phyloP scores from a whole-genome alignment of 1,140 invertebrate genomes.

The Euglossa dilemma region DNA sequence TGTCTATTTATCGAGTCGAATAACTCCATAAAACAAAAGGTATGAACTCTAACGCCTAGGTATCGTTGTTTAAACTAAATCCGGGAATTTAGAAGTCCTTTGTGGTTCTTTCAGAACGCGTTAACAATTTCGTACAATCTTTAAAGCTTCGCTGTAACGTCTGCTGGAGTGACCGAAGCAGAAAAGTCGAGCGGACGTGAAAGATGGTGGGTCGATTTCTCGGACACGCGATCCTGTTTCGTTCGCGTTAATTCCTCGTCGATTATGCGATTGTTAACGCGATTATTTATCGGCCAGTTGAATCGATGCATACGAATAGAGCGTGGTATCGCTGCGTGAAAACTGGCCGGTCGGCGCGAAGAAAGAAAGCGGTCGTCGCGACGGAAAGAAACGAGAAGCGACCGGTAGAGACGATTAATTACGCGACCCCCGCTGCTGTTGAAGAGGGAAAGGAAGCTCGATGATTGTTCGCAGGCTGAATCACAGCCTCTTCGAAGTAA shows the following conservation, averaged over 20 bases:
- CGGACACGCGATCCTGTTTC: conserved; percentile 8
- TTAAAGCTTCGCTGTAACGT: not conserved
- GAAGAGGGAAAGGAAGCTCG: not conserved
- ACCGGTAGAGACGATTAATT: conserved; percentile 49
- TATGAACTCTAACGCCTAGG: too few species aligned
- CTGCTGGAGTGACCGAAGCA: not conserved
- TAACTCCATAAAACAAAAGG: too few species aligned
- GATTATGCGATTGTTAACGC: conserved; percentile 57
- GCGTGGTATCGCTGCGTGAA: conserved; percentile 39
- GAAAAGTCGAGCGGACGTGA: not conserved
- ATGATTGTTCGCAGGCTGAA: not conserved
- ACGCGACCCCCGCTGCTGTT: not conserved
- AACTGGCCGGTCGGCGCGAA: conserved; percentile 24
- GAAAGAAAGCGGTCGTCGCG: not conserved
- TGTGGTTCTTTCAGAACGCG: too few species aligned
- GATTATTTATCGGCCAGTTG: conserved; percentile 59
- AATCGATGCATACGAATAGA: conserved; percentile 46
- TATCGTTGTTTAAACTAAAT: too few species aligned
- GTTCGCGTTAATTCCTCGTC: conserved; percentile 37
- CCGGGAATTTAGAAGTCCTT: too few species aligned
- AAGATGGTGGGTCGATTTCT: conserved; percentile 20
- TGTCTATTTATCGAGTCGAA: too few species aligned
- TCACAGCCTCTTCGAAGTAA: not conserved
- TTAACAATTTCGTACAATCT: not conserved
- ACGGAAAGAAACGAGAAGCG: conserved; percentile 27